Percentiles rank a stretch among this genome's conserved stretches.
These are phyloP conservation scores for Scrobipalpa costella DNA, from an alignment of 2,888 invertebrate genomes.

Conservation along the genomic window DNA sequence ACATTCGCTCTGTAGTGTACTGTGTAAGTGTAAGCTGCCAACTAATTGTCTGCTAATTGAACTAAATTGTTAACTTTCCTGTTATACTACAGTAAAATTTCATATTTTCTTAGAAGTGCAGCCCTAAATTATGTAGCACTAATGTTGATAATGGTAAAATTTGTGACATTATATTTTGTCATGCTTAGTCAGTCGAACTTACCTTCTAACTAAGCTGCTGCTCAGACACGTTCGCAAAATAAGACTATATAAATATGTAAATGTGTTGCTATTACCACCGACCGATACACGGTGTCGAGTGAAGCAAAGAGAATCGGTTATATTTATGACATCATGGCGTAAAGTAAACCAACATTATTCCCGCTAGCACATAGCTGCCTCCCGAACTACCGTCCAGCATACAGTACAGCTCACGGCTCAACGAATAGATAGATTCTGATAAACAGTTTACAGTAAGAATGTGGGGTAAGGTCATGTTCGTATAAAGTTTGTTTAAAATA, in stretches of 20 bases:
- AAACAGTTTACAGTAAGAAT: constrained; percentile 57
- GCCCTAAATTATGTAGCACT: too few species aligned
- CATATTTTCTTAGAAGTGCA: too few species aligned
- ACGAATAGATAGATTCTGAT: constrained; percentile 35
- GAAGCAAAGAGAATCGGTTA: background rate
- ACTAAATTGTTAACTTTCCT: constrained; percentile 18
- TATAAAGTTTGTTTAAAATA: constrained; percentile 1
- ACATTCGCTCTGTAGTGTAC: constrained; percentile 36
- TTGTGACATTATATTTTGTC: too few species aligned
- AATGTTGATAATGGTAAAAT: too few species aligned
- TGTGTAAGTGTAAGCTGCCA: constrained; percentile 19
- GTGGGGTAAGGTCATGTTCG: constrained; percentile 49
- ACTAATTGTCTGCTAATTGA: constrained; percentile 4
- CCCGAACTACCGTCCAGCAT: constrained; percentile 42
- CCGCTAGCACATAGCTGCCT: constrained; percentile 42
- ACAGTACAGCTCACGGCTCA: constrained; percentile 3
- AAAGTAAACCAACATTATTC: constrained; percentile 35
- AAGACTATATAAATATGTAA: background rate
- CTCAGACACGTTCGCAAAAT: too few species aligned
- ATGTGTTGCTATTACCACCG: background rate
- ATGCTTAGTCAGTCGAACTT: too few species aligned
- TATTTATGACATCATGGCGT: constrained; percentile 22
- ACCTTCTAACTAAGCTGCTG: too few species aligned
- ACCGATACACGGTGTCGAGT: background rate
- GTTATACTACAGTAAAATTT: too few species aligned